These are phyloP conservation scores for Tenebrio molitor DNA, from an alignment of 1,140 invertebrate species.

Conservation along the genomic window DNA sequence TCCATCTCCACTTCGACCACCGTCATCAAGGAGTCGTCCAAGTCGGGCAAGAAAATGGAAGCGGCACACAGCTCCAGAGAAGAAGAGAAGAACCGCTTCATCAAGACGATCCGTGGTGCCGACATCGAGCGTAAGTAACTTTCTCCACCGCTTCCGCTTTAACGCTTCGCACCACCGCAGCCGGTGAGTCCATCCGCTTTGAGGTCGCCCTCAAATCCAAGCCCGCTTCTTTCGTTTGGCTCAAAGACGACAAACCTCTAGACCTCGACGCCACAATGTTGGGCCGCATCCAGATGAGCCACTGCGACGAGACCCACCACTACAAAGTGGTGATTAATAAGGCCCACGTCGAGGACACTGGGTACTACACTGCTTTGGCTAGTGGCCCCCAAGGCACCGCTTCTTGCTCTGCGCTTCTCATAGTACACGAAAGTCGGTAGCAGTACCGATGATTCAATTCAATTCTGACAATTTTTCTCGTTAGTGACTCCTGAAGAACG, in stretches of 20 bases:
- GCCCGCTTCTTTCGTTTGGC: slow-evolving; percentile 80
- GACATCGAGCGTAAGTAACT: slow-evolving; percentile 82
- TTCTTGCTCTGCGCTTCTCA: slow-evolving; percentile 86
- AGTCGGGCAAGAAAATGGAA: background rate
- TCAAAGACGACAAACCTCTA: slow-evolving; percentile 90
- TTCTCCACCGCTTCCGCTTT: slow-evolving; percentile 29
- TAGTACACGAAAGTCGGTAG: slow-evolving; percentile 88
- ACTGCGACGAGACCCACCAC: background rate
- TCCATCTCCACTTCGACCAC: slow-evolving; percentile 15
- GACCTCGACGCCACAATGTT: slow-evolving; percentile 76
- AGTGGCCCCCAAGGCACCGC: slow-evolving; percentile 84
- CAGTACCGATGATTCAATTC: no score
- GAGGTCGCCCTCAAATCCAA: slow-evolving; percentile 81
- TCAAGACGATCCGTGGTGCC: slow-evolving; percentile 80
- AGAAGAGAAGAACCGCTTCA: slow-evolving; percentile 76
- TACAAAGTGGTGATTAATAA: slow-evolving; percentile 85
- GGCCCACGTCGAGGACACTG: slow-evolving; percentile 85
- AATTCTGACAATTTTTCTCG: no score
- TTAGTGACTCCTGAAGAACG: slow-evolving; percentile 82
- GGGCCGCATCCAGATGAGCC: slow-evolving; percentile 74
- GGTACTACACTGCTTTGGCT: slow-evolving; percentile 93
- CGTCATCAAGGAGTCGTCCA: slow-evolving; percentile 1
- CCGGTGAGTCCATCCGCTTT: slow-evolving; percentile 88
- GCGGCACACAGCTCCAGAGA: background rate
- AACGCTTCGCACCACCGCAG: slow-evolving; percentile 72